These are phyloP conservation scores for Frieseomelitta varia DNA, from an alignment of 1,140 invertebrate species.

Conservation along the genomic window DNA sequence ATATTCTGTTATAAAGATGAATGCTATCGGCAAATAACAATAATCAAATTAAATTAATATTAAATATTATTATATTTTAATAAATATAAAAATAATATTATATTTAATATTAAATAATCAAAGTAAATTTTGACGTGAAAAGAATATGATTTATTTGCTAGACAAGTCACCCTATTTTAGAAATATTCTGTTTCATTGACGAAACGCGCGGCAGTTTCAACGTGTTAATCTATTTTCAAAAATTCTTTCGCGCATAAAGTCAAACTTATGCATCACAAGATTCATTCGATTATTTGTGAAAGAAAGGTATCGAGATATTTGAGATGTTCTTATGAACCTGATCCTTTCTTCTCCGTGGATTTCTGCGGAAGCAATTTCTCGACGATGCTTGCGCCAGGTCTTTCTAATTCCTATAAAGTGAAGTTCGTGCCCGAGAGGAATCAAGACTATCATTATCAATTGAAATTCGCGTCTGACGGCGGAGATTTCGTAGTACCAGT, in stretches of 20 bases:
- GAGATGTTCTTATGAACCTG: conserved; percentile 56
- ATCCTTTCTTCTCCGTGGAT: conserved; percentile 72
- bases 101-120: no score
- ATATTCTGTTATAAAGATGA: no score
- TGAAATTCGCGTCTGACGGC: conserved; percentile 70
- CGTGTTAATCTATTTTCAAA: no score
- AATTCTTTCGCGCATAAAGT: not conserved
- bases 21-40: no score
- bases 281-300: not conserved
- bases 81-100: no score
- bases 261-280: not conserved
- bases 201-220: no score
- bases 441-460: conserved; percentile 74
- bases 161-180: no score
- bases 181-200: no score
- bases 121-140: no score
- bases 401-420: conserved; percentile 71
- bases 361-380: conserved; percentile 63
- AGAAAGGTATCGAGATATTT: conserved; percentile 71
- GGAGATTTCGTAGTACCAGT: conserved; percentile 72
- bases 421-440: conserved; percentile 73
- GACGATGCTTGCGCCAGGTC: conserved; percentile 78
- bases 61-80: no score
- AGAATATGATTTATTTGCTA: no score
- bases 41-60: no score